Evolutionary conservation across 2,797 vertebrate genomes (phyloP), one percentile per base, ranked within the genome.

Genomic region (Falco biarmicus): DNA sequence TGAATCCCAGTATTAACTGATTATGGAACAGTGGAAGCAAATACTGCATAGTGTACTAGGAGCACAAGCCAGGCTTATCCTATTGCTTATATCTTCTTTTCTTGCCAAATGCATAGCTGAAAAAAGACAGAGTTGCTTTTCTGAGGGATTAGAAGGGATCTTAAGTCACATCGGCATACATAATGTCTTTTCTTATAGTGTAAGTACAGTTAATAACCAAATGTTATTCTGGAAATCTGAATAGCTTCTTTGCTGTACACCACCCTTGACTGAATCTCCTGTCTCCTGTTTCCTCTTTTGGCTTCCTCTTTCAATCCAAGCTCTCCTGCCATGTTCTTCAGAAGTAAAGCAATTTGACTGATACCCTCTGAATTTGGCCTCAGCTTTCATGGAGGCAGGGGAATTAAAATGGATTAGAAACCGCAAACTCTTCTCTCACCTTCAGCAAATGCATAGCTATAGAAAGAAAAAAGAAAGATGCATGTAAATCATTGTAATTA

Each of bases 181-280:
- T 81, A 87, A 50, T 91, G 28, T 84, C 37, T 93, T 85, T 94
- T 80, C 57, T 81, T 81, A 60, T 26, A 76, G 71, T 68, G 18
- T 75, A 64, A 79, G 53, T 81, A 73, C 24, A 84, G 43, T 73
- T 89, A 91, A 90, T 91, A 92, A 80, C 43, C 24, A 93, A 82
- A 78, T 94, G 77, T 77, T 82, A 61, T 66, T 94, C 39, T 86
- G 50, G 68, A 86, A 86, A 89, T 90, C 61, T 60, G 47, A 89
- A 53, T 81, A 43, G 47, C 68, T 86, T 65, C 63, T 90, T 86
- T 92, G 87, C 19, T 74, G 32, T 73, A 28, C 15, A 69, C 39
- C 34, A 89, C n/a, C 34, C 57, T 86, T 63, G 48, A 65, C 73
- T 93, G 87, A 89, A 79, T 63, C 34, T 66, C 19, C 21, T 34